Conservation (phyloP, 2,113 vertebrate species). For the Cyprinodon brontotheroides region DNA sequence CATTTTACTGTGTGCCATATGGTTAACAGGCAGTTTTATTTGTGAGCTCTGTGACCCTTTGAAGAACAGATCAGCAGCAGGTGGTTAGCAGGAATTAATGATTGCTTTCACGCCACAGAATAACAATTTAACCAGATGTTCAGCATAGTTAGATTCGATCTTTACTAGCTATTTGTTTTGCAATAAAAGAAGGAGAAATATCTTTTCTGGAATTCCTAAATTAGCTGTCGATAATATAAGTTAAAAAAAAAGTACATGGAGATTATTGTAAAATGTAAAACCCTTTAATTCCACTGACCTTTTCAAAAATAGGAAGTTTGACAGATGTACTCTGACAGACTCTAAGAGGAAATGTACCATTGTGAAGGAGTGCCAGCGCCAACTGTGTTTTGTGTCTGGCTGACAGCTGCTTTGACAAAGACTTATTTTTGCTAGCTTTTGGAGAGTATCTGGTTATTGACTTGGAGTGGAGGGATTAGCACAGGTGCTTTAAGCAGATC, state of each 20-base stretch:
- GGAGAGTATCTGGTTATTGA: slow-evolving; percentile 38
- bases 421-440: slow-evolving; percentile 23
- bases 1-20: slow-evolving; percentile 17
- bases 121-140: background rate
- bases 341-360: background rate
- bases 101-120: slow-evolving; percentile 17
- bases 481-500: slow-evolving; percentile 49
- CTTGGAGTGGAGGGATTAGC: slow-evolving; percentile 50
- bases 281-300: background rate
- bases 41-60: slow-evolving; percentile 36
- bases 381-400: slow-evolving; percentile 21
- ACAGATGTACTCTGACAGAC: background rate
- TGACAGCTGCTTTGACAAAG: slow-evolving; percentile 19
- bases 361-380: slow-evolving; percentile 18
- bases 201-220: background rate
- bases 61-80: slow-evolving; percentile 19
- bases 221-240: background rate
- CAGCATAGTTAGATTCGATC: slow-evolving; percentile 1
- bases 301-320: background rate
- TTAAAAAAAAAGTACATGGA: background rate
- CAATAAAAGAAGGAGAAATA: background rate
- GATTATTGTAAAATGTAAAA: background rate
- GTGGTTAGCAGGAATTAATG: slow-evolving; percentile 11
- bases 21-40: slow-evolving; percentile 36
- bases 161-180: background rate